Percentiles rank a stretch among this genome's conserved stretches.
These are phyloP conservation scores for Hippopotamus amphibius DNA, from an alignment of 2,113 vertebrate genomes.

Conservation along the genomic window DNA sequence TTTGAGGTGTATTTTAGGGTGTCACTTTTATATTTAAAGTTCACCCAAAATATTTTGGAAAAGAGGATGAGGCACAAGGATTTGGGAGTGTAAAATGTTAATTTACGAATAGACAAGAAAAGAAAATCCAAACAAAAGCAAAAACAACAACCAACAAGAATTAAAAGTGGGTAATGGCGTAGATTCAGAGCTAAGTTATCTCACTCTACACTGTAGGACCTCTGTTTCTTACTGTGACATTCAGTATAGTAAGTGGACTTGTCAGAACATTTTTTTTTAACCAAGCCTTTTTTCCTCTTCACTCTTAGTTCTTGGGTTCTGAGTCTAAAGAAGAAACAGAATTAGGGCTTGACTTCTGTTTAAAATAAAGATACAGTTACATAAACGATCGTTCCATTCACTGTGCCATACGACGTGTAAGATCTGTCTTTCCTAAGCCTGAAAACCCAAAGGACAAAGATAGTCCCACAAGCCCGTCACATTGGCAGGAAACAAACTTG, in stretches of 20 bases:
- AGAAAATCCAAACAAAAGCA: not conserved
- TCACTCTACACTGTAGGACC: not conserved
- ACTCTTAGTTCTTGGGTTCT: not conserved
- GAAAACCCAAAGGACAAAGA: slow-evolving; percentile 1
- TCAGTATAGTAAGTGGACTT: not conserved
- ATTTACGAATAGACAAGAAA: not conserved
- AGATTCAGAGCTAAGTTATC: not conserved
- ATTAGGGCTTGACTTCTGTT: not conserved
- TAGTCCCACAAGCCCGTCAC: not conserved
- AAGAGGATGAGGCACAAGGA: not conserved
- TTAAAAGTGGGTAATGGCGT: not conserved
- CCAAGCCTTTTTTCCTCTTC: slow-evolving; percentile 30
- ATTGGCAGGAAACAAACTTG: not conserved
- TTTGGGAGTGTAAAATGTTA: not conserved
- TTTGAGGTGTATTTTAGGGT: not conserved
- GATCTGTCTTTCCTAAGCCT: not conserved
- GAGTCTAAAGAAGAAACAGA: slow-evolving; percentile 59
- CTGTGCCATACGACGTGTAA: not conserved
- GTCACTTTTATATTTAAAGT: slow-evolving; percentile 21
- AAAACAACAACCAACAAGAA: not conserved
- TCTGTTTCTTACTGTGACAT: slow-evolving; percentile 29
- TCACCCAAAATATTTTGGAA: slow-evolving; percentile 26
- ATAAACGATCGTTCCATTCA: not conserved
- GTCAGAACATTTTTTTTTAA: slow-evolving; percentile 13
- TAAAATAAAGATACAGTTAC: slow-evolving; percentile 43